phyloP scores from a whole-genome alignment of 2,113 vertebrate genomes.

The Galbula dea region DNA sequence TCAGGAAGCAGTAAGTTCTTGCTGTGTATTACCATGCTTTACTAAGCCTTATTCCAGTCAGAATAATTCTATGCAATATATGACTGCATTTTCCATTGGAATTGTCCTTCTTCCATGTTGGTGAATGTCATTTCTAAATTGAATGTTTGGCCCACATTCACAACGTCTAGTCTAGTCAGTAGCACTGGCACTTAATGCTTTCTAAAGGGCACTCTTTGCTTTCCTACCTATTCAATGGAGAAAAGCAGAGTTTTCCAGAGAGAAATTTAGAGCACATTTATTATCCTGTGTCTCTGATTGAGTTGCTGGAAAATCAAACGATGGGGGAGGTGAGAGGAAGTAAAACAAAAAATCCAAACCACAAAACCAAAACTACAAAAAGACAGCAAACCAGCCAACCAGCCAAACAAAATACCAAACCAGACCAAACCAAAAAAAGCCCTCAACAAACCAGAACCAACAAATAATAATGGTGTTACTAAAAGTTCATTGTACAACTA shows the following conservation, averaged over 20 bases:
- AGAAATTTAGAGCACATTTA: background rate
- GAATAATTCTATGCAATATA: background rate
- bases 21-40: background rate
- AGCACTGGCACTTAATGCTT: background rate
- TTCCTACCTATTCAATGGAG: background rate
- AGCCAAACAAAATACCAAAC: no score
- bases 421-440: no score
- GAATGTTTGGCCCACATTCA: background rate
- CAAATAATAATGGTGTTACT: background rate
- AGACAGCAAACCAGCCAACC: no score
- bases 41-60: background rate
- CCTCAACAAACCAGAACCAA: no score
- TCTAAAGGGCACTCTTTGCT: background rate
- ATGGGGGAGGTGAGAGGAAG: no score
- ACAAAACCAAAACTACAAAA: no score
- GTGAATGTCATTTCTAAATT: background rate
- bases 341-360: no score
- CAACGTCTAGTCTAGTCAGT: background rate
- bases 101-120: background rate
- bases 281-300: background rate
- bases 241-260: background rate
- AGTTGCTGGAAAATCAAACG: background rate
- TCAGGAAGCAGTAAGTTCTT: background rate
- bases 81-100: background rate
- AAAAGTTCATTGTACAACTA: background rate